Evolutionary conservation across 2,797 vertebrate species (phyloP).

Genomic region (Stomatorhinus walkeri): DNA sequence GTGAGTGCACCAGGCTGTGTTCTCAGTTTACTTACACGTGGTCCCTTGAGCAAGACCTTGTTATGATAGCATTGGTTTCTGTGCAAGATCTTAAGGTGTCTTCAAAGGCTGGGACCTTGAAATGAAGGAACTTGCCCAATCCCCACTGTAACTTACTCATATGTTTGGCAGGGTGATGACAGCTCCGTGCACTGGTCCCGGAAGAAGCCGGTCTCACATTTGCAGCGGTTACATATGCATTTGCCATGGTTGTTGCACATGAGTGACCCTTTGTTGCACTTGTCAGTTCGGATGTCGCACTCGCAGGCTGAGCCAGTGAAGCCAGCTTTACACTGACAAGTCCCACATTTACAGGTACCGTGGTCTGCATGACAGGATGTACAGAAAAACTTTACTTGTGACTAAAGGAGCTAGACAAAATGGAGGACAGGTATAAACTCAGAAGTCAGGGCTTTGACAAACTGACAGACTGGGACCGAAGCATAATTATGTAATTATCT

Average conservation of each 20-base stretch:
- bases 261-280: conserved; percentile 28
- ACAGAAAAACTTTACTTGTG: background rate
- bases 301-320: conserved; percentile 54
- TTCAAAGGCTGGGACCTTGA: background rate
- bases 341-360: conserved; percentile 55
- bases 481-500: background rate
- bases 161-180: conserved; percentile 41
- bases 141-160: conserved; percentile 46
- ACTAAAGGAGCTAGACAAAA: background rate
- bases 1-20: background rate
- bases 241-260: conserved; percentile 54
- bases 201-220: conserved; percentile 45
- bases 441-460: background rate
- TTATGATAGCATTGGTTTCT: background rate
- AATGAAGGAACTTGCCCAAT: background rate
- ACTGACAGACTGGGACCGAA: background rate
- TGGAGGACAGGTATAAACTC: background rate
- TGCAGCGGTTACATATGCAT: conserved; percentile 61
- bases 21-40: background rate
- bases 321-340: conserved; percentile 45
- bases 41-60: background rate
- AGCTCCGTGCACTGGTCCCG: conserved; percentile 45
- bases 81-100: background rate
- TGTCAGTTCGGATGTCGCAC: conserved; percentile 42
- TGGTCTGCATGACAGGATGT: conserved; percentile 38